Evolutionary conservation across 2,888 invertebrate species (phyloP), one percentile per base, ranked within the genome.

Genomic region (Ephialtes manifestator): DNA sequence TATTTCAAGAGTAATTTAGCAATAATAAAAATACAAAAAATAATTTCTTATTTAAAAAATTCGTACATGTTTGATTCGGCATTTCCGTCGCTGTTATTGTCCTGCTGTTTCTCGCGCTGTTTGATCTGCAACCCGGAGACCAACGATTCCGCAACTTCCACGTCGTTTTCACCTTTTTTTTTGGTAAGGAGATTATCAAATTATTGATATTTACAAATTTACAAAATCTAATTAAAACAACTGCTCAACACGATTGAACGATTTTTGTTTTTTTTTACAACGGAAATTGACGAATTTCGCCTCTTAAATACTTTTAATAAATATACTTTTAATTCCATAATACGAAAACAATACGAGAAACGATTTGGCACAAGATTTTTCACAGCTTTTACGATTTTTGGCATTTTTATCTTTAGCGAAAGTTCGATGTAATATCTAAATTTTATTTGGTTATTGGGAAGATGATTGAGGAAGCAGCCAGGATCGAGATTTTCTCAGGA

Each of bases 121-220:
- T 93, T 92, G 35, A 88, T 91, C 15, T 91, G 90, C 83, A 92
- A 84, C 92, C 93, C 92, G 0, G 92, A 91, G 43, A 90, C 86
- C 39, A 93, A 88, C 58, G 96, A 94, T 92, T 96, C 96, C 0
- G 95, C 95, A 88, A 95, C 95, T 91, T 97, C 97, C 11, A 96
- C 96, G 92, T 97, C 97, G 90, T 96, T 96, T 92, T 97, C 97
- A 86, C 96, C 95, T 95, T 89, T 77, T 95, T 95, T 89, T 70
- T 72, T 46, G 7, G 7, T 4, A 20, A 53, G 5, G 11, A 46
- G 18, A 76, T 65, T 65, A 65, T 20, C 13, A 8, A 39, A 65
- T 39, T 65, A 13, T 20, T 15, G 3, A 58, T 58, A 58, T 28
- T 28, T 11, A 10, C 28, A 58, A 24, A 58, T 28, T 58, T 24